A percentile compares a stretch with the other conserved stretches of the same genome.
These are phyloP conservation scores for Polymixis lichenea DNA, from an alignment of 2,888 invertebrate genomes.

Conservation along the genomic window DNA sequence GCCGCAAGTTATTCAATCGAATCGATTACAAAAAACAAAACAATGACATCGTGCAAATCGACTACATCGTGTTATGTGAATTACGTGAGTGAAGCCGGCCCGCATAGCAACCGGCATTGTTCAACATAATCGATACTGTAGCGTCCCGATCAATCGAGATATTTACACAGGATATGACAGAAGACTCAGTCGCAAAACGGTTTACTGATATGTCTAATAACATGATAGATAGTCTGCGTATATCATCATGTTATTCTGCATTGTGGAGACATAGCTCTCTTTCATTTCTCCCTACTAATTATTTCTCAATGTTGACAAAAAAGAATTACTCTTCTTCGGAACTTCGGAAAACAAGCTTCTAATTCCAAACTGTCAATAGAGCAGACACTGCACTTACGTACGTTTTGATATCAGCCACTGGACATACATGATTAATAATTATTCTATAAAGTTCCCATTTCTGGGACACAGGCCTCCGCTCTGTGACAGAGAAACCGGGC, in stretches of 20 bases:
- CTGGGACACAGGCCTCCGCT: too few species aligned
- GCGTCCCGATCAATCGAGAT: slow-evolving; percentile 60
- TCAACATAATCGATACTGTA: slow-evolving; percentile 65
- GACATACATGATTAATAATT: too few species aligned
- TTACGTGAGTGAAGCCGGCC: slow-evolving; percentile 57
- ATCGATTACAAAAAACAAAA: slow-evolving; percentile 69
- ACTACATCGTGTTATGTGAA: slow-evolving; percentile 66
- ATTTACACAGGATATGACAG: slow-evolving; percentile 27
- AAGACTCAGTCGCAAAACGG: slow-evolving; percentile 20
- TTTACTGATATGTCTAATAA: not conserved
- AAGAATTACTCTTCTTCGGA: not conserved
- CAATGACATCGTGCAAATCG: slow-evolving; percentile 73
- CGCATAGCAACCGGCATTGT: slow-evolving; percentile 65
- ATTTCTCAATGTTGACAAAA: not conserved
- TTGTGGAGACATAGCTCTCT: not conserved
- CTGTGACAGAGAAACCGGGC: too few species aligned
- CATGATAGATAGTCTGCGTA: not conserved
- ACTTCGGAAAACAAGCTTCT: not conserved
- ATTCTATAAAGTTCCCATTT: too few species aligned
- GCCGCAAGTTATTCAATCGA: slow-evolving; percentile 66
- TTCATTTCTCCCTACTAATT: not conserved
- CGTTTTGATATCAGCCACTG: not conserved
- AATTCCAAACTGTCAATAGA: not conserved
- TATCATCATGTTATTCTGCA: not conserved
- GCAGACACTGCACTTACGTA: not conserved